Evolutionary conservation across 2,113 vertebrate genomes (phyloP).

Genomic region (Irena cyanogastra): DNA sequence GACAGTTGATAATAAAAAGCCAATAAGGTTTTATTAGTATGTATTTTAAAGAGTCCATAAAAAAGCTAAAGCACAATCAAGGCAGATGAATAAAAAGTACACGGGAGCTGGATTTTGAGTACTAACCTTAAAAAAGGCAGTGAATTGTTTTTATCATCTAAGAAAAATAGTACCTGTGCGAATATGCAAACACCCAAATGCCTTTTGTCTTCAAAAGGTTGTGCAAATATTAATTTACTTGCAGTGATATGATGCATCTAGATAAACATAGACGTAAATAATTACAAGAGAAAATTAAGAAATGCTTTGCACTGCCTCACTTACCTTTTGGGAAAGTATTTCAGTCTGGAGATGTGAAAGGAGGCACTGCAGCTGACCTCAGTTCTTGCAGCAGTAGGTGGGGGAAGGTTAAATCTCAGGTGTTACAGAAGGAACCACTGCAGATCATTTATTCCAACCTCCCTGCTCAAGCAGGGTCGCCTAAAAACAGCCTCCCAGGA

Average conservation of each 20-base stretch:
- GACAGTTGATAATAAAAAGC: slow-evolving; percentile 34
- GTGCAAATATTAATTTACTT: not conserved
- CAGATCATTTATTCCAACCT: not conserved
- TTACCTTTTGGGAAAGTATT: not conserved
- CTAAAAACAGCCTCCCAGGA: not conserved
- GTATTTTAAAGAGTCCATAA: slow-evolving; percentile 53
- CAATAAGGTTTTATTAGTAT: slow-evolving; percentile 52
- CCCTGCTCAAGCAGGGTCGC: not conserved
- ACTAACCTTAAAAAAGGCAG: slow-evolving; percentile 18
- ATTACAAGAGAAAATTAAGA: not conserved
- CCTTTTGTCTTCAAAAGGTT: not conserved
- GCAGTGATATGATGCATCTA: not conserved
- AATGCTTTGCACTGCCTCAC: not conserved
- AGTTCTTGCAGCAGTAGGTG: not conserved
- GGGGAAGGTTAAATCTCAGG: not conserved
- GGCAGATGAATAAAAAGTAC: slow-evolving; percentile 18
- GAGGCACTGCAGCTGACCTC: not conserved
- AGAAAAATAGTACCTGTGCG: not conserved
- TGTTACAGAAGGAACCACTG: not conserved
- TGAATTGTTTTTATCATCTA: slow-evolving; percentile 48
- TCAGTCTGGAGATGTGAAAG: not conserved
- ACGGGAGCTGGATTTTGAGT: slow-evolving; percentile 16
- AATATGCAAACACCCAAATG: not conserved
- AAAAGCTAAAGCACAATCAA: slow-evolving; percentile 48
- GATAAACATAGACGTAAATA: not conserved